phyloP scores from a whole-genome alignment of 2,888 invertebrate species.

The Ditula angustiorana region DNA sequence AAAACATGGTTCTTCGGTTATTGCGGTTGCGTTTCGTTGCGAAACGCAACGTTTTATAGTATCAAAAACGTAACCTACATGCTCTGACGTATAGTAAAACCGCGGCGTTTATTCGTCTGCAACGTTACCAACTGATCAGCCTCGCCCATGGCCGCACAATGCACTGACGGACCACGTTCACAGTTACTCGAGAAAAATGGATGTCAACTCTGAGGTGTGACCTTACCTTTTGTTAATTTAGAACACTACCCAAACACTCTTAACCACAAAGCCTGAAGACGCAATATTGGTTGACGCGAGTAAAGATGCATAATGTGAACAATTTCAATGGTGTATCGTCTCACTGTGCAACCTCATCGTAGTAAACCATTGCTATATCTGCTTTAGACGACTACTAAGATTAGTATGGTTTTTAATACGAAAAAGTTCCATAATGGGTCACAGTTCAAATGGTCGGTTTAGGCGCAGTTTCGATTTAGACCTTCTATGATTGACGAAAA shows the following conservation, averaged over 20 bases:
- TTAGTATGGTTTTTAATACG: slow-evolving; percentile 6
- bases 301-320: not conserved
- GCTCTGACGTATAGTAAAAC: too few species aligned
- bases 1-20: too few species aligned
- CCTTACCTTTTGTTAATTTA: slow-evolving; percentile 31
- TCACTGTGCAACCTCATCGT: not conserved
- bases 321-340: not conserved
- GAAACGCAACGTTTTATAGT: too few species aligned
- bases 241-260: not conserved
- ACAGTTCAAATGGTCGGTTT: not conserved
- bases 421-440: not conserved
- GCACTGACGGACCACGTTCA: slow-evolving; percentile 36
- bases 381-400: not conserved
- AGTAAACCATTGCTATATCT: not conserved
- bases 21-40: too few species aligned
- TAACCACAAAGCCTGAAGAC: not conserved
- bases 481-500: slow-evolving; percentile 15
- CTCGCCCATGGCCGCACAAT: slow-evolving; percentile 25
- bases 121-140: slow-evolving; percentile 8
- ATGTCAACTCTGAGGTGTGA: slow-evolving; percentile 39
- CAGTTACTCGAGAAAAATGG: slow-evolving; percentile 40
- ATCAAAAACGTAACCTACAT: too few species aligned
- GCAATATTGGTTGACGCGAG: not conserved
- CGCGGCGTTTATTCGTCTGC: slow-evolving; percentile 10
- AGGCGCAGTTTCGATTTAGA: slow-evolving; percentile 4